phyloP scores from a whole-genome alignment of 2,113 vertebrate genomes.

The Ovis aries region DNA sequence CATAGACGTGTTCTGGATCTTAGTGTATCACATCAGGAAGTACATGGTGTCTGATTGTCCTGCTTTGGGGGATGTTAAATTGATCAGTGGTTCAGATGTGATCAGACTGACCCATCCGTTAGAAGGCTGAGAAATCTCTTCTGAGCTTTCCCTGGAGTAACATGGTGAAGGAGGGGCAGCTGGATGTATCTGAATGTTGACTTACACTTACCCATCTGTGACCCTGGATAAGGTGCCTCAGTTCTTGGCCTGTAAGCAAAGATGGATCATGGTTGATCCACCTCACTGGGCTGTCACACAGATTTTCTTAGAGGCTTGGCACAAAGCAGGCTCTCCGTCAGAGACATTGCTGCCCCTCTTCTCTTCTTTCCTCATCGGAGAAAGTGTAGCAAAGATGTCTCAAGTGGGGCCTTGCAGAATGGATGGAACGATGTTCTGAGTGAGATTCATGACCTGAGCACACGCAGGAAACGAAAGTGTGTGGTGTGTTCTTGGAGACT shows the following conservation, averaged over 20 bases:
- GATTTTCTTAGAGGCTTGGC: not conserved
- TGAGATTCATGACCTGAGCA: not conserved
- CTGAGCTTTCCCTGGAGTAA: not conserved
- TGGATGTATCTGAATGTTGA: not conserved
- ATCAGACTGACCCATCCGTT: not conserved
- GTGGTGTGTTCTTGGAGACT: not conserved
- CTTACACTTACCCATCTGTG: not conserved
- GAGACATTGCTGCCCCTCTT: not conserved
- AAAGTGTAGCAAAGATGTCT: not conserved
- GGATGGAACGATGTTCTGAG: not conserved
- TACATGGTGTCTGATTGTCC: fast-evolving
- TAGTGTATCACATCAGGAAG: not conserved
- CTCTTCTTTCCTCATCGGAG: not conserved
- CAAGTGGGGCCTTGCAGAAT: not conserved
- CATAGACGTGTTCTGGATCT: not conserved
- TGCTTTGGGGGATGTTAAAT: not conserved
- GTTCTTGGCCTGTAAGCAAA: not conserved
- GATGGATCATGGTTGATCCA: too few relatives aligned
- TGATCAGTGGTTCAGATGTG: not conserved
- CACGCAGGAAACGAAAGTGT: not conserved
- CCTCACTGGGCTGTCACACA: not conserved
- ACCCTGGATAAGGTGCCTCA: not conserved
- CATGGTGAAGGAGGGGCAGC: not conserved
- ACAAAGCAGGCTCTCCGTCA: not conserved
- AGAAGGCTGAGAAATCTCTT: not conserved